phyloP scores from a whole-genome alignment of 2,888 invertebrate species.

The Campoplex nolae region DNA sequence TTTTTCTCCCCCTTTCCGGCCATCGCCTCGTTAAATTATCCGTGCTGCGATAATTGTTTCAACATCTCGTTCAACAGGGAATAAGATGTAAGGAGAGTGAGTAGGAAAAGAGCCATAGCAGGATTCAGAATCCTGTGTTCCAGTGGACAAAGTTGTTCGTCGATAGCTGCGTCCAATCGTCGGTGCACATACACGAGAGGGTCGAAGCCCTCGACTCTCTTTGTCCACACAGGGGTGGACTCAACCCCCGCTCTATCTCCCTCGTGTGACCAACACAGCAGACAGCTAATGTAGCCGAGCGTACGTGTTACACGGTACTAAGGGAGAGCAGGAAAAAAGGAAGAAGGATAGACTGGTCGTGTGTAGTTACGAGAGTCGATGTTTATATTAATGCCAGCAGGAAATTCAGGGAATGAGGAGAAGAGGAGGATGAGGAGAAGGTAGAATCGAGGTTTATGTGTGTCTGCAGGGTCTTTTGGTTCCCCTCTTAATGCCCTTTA shows the following conservation, averaged over 20 bases:
- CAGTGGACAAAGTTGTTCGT: conserved; percentile 52
- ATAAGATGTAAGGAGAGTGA: background rate
- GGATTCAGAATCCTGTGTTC: conserved; percentile 2
- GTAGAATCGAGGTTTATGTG: conserved; percentile 29
- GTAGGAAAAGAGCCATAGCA: conserved; percentile 18
- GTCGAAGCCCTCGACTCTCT: conserved; percentile 53
- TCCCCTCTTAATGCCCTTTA: conserved; percentile 37
- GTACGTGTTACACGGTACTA: conserved; percentile 33
- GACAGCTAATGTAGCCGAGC: conserved; percentile 70
- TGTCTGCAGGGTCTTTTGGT: conserved; percentile 26
- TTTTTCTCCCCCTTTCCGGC: conserved; percentile 1
- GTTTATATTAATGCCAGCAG: conserved; percentile 73
- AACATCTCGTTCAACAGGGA: conserved; percentile 50
- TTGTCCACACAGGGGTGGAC: conserved; percentile 58
- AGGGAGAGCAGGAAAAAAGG: conserved; percentile 19
- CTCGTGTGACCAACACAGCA: conserved; percentile 51
- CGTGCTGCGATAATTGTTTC: conserved; percentile 64
- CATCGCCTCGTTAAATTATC: conserved; percentile 47
- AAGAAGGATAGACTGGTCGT: conserved; percentile 37
- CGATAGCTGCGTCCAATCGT: conserved; percentile 49
- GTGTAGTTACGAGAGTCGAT: conserved; percentile 72
- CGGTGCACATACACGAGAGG: conserved; percentile 49
- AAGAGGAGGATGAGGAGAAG: conserved; percentile 55
- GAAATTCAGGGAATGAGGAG: conserved; percentile 61
- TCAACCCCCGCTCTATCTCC: conserved; percentile 22